Percentiles rank a stretch among this genome's conserved stretches.
phyloP scores from a whole-genome alignment of 2,888 invertebrate species.

The Adelphocoris suturalis region DNA sequence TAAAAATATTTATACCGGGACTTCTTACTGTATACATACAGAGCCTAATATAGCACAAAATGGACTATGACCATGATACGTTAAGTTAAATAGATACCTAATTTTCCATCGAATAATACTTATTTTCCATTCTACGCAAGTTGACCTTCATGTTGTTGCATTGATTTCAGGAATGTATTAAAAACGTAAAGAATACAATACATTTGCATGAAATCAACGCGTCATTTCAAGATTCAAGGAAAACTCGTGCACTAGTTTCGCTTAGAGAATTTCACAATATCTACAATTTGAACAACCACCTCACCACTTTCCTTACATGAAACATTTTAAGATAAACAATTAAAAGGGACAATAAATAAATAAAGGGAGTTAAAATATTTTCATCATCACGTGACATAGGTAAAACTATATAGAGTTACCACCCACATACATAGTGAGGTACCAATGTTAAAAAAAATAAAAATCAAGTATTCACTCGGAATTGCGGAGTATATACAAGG shows the following conservation, averaged over 20 bases:
- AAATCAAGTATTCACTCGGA: too few relatives aligned
- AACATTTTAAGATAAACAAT: neutral
- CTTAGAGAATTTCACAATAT: slow-evolving; percentile 10
- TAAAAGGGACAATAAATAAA: neutral
- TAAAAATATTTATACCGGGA: slow-evolving; percentile 3
- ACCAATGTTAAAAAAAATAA: too few relatives aligned
- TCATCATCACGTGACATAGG: too few relatives aligned
- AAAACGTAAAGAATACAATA: slow-evolving; percentile 28
- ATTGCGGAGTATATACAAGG: too few relatives aligned
- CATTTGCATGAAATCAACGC: slow-evolving; percentile 63
- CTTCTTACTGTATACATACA: slow-evolving; percentile 25
- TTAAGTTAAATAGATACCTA: neutral
- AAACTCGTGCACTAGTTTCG: neutral
- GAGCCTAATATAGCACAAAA: slow-evolving; percentile 51
- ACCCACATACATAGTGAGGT: too few relatives aligned
- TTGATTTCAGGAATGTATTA: slow-evolving; percentile 67
- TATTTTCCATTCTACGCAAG: neutral
- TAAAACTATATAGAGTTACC: too few relatives aligned
- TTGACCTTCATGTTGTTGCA: slow-evolving; percentile 33
- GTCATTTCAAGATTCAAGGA: neutral
- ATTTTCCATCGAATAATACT: slow-evolving; percentile 2
- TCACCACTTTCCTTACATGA: neutral
- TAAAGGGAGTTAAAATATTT: neutral
- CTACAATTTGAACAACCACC: neutral
- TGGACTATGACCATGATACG: neutral